A percentile compares a stretch with the other conserved stretches of the same genome.
These are phyloP conservation scores for Crotalus helleri DNA, from an alignment of 2,113 vertebrate species.

Conservation along the genomic window DNA sequence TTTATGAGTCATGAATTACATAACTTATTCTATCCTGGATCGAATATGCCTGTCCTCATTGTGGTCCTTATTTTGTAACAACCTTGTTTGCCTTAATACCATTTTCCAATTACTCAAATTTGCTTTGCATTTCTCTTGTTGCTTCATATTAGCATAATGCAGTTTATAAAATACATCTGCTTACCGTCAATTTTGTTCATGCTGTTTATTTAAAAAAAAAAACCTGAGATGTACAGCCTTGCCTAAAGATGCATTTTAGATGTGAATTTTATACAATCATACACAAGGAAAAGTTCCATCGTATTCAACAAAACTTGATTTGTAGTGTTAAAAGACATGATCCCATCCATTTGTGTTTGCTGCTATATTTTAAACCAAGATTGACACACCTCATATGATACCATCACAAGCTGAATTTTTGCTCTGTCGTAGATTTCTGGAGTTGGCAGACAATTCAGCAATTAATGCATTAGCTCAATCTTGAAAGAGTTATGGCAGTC, in stretches of 20 bases:
- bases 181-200: background rate
- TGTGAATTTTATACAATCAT: background rate
- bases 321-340: background rate
- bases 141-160: constrained; percentile 9
- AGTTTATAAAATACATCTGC: constrained; percentile 2
- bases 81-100: background rate
- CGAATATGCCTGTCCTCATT: background rate
- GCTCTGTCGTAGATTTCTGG: background rate
- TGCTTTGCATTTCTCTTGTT: background rate
- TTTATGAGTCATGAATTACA: background rate
- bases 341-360: background rate
- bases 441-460: background rate
- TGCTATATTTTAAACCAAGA: background rate
- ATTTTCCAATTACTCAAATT: constrained; percentile 16
- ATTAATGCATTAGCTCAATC: background rate
- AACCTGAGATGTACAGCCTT: background rate
- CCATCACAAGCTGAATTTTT: background rate
- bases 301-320: background rate
- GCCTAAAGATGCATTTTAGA: background rate
- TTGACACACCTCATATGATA: background rate
- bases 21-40: background rate
- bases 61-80: background rate
- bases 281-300: background rate
- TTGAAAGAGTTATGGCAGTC: background rate
- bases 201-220: background rate